Percentiles rank a stretch among this genome's conserved stretches.
These are phyloP conservation scores for Clavelina lepadiformis DNA, from an alignment of 23 tunicate genomes.

Conservation along the genomic window DNA sequence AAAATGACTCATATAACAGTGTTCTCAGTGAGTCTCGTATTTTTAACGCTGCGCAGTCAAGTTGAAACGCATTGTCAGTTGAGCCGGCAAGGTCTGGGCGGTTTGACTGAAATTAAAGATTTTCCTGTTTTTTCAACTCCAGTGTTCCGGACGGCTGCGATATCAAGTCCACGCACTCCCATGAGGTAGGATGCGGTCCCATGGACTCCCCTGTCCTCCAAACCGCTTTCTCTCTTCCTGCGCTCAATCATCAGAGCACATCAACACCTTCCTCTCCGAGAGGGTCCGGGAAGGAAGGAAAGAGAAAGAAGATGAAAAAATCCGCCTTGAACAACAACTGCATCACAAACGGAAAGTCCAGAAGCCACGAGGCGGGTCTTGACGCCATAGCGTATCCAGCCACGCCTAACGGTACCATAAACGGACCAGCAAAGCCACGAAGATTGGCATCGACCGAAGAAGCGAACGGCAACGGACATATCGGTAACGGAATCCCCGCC, in stretches of 20 bases:
- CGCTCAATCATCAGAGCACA: constrained; percentile 21
- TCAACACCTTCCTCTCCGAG: constrained; percentile 16
- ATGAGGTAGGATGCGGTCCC: constrained; percentile 43
- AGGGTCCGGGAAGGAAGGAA: constrained; percentile 5
- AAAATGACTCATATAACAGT: too few relatives aligned
- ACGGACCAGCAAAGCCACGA: constrained; percentile 74
- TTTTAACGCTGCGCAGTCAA: too few relatives aligned
- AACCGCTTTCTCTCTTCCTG: constrained; percentile 63
- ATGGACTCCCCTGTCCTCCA: constrained; percentile 46
- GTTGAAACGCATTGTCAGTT: too few relatives aligned
- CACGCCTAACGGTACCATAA: constrained; percentile 22
- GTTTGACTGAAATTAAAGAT: too few relatives aligned
- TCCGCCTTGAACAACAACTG: constrained; percentile 29
- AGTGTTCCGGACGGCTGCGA: background rate
- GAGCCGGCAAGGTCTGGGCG: too few relatives aligned
- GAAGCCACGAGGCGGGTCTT: constrained; percentile 45
- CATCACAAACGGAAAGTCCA: constrained; percentile 25
- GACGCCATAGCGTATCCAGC: background rate
- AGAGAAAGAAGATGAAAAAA: constrained; percentile 13
- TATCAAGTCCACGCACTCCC: constrained; percentile 11
- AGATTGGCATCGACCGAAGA: constrained; percentile 18
- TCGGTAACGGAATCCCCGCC: background rate
- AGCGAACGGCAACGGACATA: constrained; percentile 7
- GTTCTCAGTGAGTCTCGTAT: too few relatives aligned
- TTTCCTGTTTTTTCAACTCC: too few relatives aligned